Conservation (phyloP, 2,888 invertebrate species). For the Mechanitis mazaeus region DNA sequence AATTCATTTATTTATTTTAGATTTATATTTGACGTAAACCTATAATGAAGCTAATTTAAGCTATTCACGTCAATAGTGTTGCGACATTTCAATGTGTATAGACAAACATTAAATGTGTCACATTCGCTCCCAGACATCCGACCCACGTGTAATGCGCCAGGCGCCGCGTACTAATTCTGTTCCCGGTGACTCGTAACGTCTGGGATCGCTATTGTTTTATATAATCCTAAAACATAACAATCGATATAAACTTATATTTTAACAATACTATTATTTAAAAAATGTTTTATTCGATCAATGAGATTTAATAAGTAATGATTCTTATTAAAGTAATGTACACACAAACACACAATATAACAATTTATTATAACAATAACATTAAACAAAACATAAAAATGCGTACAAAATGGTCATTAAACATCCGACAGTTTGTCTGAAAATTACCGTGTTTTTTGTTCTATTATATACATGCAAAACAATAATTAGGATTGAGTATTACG, state of each 20-base stretch:
- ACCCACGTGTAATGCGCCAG: constrained; percentile 31
- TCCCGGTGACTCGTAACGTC: constrained; percentile 46
- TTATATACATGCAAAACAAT: not conserved
- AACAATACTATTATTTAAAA: too few species aligned
- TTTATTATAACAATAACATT: too few species aligned
- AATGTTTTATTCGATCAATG: too few species aligned
- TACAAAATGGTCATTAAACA: too few species aligned
- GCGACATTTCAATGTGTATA: constrained; percentile 8
- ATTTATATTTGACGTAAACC: not conserved
- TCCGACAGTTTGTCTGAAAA: too few species aligned
- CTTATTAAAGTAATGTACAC: too few species aligned
- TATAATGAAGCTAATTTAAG: not conserved
- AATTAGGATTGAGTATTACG: not conserved
- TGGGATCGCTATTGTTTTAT: constrained; percentile 5
- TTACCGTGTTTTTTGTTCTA: not conserved
- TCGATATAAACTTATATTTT: too few species aligned
- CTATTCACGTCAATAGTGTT: constrained; percentile 6
- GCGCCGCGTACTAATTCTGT: constrained; percentile 49
- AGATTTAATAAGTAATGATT: too few species aligned
- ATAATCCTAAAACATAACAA: not conserved
- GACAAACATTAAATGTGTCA: constrained; percentile 24
- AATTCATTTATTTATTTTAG: not conserved
- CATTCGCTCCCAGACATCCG: constrained; percentile 13
- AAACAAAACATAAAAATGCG: too few species aligned
- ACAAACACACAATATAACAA: too few species aligned